phyloP scores from a whole-genome alignment of 2,888 invertebrate genomes.

The Plusia festucae region DNA sequence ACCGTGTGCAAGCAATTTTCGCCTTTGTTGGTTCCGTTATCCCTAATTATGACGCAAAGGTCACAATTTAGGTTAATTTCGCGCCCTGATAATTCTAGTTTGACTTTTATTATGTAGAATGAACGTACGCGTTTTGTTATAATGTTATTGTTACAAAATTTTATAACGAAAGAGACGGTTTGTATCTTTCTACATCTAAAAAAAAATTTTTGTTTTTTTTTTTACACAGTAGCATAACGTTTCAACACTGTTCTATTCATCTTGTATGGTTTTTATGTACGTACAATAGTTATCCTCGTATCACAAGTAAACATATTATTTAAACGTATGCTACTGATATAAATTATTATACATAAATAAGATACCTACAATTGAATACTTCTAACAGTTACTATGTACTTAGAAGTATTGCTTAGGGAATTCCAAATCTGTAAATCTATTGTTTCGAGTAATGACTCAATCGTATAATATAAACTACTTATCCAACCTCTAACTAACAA shows the following conservation, averaged over 20 bases:
- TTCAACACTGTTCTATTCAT: neutral
- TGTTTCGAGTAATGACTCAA: neutral
- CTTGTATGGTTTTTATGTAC: neutral
- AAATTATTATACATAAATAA: no score
- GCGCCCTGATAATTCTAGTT: conserved; percentile 31
- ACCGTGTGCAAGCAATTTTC: conserved; percentile 31
- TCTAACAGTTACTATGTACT: no score
- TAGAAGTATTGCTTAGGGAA: no score
- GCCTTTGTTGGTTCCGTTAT: conserved; percentile 36
- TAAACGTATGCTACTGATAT: neutral
- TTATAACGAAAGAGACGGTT: neutral
- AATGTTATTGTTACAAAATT: neutral
- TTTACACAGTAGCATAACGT: neutral
- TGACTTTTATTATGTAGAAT: conserved; percentile 12
- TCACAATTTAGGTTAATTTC: conserved; percentile 22
- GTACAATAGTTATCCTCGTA: neutral
- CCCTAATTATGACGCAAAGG: conserved; percentile 35
- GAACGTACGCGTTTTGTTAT: no score
- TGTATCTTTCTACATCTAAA: neutral
- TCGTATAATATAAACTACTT: neutral
- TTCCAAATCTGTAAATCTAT: neutral
- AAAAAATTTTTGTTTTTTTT: no score
- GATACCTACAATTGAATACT: no score
- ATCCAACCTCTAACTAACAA: neutral
- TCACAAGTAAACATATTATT: neutral